phyloP scores from a whole-genome alignment of 2,113 vertebrate species.

The Gasterosteus nipponicus region DNA sequence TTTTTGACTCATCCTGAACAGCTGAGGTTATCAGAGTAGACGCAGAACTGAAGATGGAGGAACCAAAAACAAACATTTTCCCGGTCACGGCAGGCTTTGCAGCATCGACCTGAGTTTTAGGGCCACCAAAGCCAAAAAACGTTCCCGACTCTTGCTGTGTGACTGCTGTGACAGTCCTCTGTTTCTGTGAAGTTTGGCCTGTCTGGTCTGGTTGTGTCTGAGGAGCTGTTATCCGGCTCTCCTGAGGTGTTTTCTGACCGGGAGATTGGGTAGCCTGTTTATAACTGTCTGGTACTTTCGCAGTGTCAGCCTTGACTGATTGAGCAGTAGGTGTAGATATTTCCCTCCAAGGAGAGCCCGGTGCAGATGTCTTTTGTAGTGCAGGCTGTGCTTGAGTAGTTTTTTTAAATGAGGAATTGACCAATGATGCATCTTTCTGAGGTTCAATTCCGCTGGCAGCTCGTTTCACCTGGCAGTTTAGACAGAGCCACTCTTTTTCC shows the following conservation, averaged over 20 bases:
- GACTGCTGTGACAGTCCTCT: slow-evolving; percentile 59
- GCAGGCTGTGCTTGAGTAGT: slow-evolving; percentile 17
- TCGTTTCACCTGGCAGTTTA: slow-evolving; percentile 96
- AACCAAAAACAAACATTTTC: slow-evolving; percentile 80
- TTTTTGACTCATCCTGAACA: slow-evolving; percentile 74
- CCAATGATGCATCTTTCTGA: slow-evolving; percentile 33
- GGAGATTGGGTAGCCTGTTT: slow-evolving; percentile 53
- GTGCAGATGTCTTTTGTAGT: slow-evolving; percentile 63
- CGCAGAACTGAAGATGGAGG: slow-evolving; percentile 81
- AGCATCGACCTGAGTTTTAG: slow-evolving; percentile 75
- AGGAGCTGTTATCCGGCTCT: slow-evolving; percentile 50
- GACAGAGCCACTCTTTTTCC: slow-evolving; percentile 95
- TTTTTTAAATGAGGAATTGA: slow-evolving; percentile 42
- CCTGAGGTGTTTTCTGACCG: slow-evolving; percentile 65
- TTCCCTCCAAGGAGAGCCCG: slow-evolving; percentile 72
- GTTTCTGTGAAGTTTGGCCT: slow-evolving; percentile 60
- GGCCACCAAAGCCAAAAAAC: slow-evolving; percentile 77
- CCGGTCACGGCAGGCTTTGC: slow-evolving; percentile 79
- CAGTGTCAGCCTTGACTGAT: slow-evolving; percentile 54
- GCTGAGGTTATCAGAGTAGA: slow-evolving; percentile 80
- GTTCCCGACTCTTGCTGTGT: slow-evolving; percentile 69
- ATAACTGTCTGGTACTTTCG: slow-evolving; percentile 43
- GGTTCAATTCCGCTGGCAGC: slow-evolving; percentile 85
- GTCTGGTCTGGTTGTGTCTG: slow-evolving; percentile 66
- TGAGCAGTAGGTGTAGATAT: slow-evolving; percentile 45